These are phyloP conservation scores for Ictalurus punctatus DNA, from an alignment of 2,113 vertebrate species.

Conservation along the genomic window DNA sequence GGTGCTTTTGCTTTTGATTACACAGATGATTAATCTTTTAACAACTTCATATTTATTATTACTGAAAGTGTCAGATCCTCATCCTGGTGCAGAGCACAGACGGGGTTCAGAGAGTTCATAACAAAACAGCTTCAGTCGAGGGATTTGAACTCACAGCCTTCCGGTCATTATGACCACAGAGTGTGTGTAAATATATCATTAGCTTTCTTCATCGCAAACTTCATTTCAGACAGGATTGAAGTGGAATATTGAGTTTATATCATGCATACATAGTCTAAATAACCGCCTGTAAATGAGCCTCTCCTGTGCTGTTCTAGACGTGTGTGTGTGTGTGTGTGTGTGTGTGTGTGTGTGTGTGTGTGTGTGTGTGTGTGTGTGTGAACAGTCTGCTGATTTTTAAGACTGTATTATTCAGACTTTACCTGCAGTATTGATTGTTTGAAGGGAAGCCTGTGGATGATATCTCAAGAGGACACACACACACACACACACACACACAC, in stretches of 20 bases:
- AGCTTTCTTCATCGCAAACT: not conserved
- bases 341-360: not conserved
- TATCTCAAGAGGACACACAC: not conserved
- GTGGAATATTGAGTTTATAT: not conserved
- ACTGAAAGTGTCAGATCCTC: not conserved
- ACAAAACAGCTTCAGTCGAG: not conserved
- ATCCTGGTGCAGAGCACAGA: not conserved
- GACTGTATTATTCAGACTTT: not conserved
- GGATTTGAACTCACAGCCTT: not conserved
- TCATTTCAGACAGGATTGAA: not conserved
- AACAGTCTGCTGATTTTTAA: not conserved
- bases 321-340: not conserved
- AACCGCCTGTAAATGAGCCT: not conserved
- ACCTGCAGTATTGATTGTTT: not conserved
- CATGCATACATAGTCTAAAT: not conserved
- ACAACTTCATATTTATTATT: not conserved
- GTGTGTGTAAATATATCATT: not conserved
- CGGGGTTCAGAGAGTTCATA: not conserved
- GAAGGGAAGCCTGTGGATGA: not conserved
- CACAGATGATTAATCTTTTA: not conserved
- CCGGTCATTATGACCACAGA: not conserved
- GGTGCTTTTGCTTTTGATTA: not conserved
- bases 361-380: not conserved
- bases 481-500: constrained; percentile 9
- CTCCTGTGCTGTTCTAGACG: not conserved